Percentiles rank a stretch among this genome's conserved stretches.
phyloP scores from a whole-genome alignment of 1,140 invertebrate species.

The Aricia agestis region DNA sequence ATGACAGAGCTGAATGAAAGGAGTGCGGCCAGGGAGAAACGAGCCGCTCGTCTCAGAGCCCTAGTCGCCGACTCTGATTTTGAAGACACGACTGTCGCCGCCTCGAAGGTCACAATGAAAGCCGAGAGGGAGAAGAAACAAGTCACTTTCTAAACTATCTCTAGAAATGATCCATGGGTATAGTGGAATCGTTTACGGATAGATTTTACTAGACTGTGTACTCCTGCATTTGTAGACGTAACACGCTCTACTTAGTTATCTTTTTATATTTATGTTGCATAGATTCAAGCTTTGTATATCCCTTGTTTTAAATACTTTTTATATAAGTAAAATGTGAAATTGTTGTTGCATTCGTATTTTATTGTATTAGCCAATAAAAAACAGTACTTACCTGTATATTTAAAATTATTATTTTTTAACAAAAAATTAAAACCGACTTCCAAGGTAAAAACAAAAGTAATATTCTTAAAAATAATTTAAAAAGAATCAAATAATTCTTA shows the following conservation, averaged over 20 bases:
- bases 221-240: conserved; percentile 62
- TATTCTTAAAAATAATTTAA: too few species aligned
- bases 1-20: conserved; percentile 77
- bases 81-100: conserved; percentile 47
- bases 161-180: conserved; percentile 18
- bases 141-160: conserved; percentile 63
- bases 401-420: too few species aligned
- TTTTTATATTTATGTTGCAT: conserved; percentile 59
- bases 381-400: too few species aligned
- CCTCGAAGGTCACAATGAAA: conserved; percentile 57
- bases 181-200: conserved; percentile 35
- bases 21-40: conserved; percentile 76
- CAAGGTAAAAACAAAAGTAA: too few species aligned
- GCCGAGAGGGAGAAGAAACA: conserved; percentile 68
- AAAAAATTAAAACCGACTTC: too few species aligned
- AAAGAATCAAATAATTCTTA: too few species aligned
- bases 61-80: conserved; percentile 75
- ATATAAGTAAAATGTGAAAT: conserved; percentile 35
- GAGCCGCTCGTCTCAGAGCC: conserved; percentile 76
- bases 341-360: neutral
- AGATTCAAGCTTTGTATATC: conserved; percentile 60
- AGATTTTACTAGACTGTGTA: conserved; percentile 51
- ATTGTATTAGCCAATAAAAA: neutral
- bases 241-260: conserved; percentile 51
- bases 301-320: conserved; percentile 53